Conservation (phyloP, 2,797 vertebrate species). For the Benthosema pterotum region DNA sequence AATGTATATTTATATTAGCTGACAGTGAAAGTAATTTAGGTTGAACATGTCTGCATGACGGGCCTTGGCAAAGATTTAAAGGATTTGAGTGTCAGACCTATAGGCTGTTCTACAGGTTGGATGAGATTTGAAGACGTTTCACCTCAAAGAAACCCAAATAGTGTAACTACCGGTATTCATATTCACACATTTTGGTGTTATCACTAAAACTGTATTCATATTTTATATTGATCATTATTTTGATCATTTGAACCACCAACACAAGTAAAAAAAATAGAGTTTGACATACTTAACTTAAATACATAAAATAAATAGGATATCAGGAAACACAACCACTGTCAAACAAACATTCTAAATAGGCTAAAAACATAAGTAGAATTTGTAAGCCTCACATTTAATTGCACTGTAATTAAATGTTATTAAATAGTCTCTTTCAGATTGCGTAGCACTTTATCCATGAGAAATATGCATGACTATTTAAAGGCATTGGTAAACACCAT, state of each 20-base stretch:
- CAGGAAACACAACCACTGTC: slow-evolving; percentile 47
- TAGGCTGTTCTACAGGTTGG: slow-evolving; percentile 3
- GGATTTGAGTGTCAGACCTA: slow-evolving; percentile 6
- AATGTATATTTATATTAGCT: background rate
- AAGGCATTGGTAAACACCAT: slow-evolving; percentile 77
- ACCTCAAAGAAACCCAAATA: slow-evolving; percentile 12
- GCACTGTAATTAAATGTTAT: slow-evolving; percentile 88
- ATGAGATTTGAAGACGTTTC: background rate
- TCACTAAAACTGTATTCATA: background rate
- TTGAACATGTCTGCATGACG: background rate
- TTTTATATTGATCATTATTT: background rate
- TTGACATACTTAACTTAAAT: slow-evolving; percentile 28
- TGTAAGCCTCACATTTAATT: slow-evolving; percentile 78
- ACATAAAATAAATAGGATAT: slow-evolving; percentile 25
- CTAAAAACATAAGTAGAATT: slow-evolving; percentile 81
- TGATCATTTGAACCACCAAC: slow-evolving; percentile 40
- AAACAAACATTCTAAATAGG: slow-evolving; percentile 79
- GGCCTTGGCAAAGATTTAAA: slow-evolving; percentile 6
- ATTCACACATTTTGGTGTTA: slow-evolving; percentile 14
- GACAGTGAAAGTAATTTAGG: background rate
- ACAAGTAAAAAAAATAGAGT: slow-evolving; percentile 31
- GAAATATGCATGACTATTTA: slow-evolving; percentile 81
- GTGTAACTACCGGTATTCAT: slow-evolving; percentile 19
- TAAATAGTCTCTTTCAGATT: slow-evolving; percentile 83
- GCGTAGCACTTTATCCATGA: slow-evolving; percentile 79